A percentile compares a stretch with the other conserved stretches of the same genome.
These are phyloP conservation scores for Halcyon malimbica DNA, from an alignment of 2,113 vertebrate species.

Conservation along the genomic window DNA sequence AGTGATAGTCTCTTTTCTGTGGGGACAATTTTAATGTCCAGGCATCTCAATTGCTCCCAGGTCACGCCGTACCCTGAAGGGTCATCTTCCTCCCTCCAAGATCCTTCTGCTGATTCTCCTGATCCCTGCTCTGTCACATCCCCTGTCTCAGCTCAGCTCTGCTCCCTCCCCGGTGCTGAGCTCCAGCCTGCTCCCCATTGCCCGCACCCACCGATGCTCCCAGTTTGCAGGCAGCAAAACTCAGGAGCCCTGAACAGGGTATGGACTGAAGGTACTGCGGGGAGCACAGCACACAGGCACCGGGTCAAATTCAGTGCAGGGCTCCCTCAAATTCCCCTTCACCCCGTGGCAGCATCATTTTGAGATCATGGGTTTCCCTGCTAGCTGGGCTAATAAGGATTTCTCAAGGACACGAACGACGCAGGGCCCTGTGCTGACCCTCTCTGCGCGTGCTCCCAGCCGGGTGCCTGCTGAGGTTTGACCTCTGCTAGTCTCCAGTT, in stretches of 20 bases:
- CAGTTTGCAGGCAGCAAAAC: neutral
- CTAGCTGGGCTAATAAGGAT: rapidly evolving
- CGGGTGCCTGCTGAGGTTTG: neutral
- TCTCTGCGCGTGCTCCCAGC: neutral
- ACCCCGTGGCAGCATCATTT: neutral
- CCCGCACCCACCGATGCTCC: neutral
- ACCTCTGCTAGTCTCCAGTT: neutral
- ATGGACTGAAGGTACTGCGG: rapidly evolving
- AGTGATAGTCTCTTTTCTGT: rapidly evolving
- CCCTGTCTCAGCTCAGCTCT: neutral
- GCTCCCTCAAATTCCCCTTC: neutral
- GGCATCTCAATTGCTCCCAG: neutral
- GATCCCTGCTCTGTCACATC: neutral
- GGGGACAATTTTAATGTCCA: neutral
- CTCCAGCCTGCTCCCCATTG: neutral
- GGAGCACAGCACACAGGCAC: rapidly evolving
- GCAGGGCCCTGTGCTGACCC: neutral
- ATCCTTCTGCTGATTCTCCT: neutral
- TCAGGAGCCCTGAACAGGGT: rapidly evolving
- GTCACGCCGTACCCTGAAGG: neutral
- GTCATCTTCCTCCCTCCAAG: neutral
- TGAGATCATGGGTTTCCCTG: neutral
- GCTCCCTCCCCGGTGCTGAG: neutral
- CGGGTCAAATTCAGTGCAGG: neutral
- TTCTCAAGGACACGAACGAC: rapidly evolving